Conservation (phyloP, 2,888 invertebrate species). For the Chrysolina oricalcia region DNA sequence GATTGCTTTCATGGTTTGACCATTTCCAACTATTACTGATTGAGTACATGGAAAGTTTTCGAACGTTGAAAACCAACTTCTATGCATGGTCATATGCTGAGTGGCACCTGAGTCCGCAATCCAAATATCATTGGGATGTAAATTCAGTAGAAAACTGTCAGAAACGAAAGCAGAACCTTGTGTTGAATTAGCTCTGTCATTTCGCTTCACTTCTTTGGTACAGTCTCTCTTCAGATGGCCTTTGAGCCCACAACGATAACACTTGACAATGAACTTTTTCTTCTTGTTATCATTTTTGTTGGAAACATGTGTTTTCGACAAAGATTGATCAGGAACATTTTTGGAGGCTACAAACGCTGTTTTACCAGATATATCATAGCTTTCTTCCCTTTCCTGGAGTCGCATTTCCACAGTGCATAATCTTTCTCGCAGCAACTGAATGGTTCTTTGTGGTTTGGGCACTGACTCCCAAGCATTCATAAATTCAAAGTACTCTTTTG, state of each 20-base stretch:
- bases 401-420: conserved; percentile 1
- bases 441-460: conserved; percentile 17
- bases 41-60: neutral
- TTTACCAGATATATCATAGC: neutral
- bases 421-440: conserved; percentile 9
- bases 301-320: neutral
- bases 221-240: neutral
- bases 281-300: neutral
- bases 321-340: neutral
- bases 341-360: conserved; percentile 3
- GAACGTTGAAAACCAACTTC: conserved; percentile 17
- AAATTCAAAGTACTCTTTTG: conserved; percentile 31
- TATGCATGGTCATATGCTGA: conserved; percentile 28
- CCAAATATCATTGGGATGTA: conserved; percentile 18
- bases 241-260: too few species aligned
- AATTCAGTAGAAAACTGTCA: neutral
- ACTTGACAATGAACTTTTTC: neutral
- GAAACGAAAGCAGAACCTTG: conserved; percentile 16
- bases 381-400: neutral
- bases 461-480: conserved; percentile 32
- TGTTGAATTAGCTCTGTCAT: neutral
- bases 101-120: conserved; percentile 31
- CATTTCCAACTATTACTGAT: conserved; percentile 18
- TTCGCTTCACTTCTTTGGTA: neutral
- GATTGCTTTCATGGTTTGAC: conserved; percentile 24